phyloP scores from a whole-genome alignment of 2,113 vertebrate species.

The Gymnorhina tibicen region DNA sequence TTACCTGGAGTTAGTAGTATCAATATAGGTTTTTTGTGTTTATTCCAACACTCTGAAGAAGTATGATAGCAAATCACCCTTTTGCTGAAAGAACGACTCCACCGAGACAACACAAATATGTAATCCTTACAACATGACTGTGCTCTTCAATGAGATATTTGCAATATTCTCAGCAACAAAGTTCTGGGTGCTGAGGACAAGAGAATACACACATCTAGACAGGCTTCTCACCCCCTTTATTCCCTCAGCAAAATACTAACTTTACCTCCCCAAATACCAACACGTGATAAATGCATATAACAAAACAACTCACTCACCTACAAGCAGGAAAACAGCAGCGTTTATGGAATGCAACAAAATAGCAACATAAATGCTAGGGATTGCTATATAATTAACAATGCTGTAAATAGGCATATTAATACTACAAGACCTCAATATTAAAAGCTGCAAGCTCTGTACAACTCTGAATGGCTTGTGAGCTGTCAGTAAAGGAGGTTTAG shows the following conservation, averaged over 20 bases:
- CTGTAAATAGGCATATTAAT: constrained; percentile 20
- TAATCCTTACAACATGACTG: background rate
- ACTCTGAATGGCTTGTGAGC: background rate
- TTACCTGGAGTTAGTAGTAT: background rate
- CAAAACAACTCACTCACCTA: background rate
- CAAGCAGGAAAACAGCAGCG: background rate
- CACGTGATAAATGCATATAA: background rate
- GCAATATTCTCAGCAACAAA: background rate
- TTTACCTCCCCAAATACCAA: background rate
- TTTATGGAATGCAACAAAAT: constrained; percentile 27
- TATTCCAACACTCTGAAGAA: background rate
- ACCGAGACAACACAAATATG: background rate
- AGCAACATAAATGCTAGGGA: constrained; percentile 3
- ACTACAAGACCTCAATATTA: background rate
- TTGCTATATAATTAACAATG: constrained; percentile 65
- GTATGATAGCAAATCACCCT: background rate
- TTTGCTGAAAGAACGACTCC: background rate
- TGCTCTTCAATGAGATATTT: background rate
- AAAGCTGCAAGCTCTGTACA: constrained; percentile 1
- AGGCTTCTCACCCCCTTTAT: background rate
- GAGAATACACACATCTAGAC: background rate
- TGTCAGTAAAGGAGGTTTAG: background rate
- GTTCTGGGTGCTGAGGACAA: background rate
- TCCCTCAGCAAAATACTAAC: background rate
- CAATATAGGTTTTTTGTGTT: background rate